Evolutionary conservation across 2,888 invertebrate species (phyloP).

Genomic region (Halictus ligatus): DNA sequence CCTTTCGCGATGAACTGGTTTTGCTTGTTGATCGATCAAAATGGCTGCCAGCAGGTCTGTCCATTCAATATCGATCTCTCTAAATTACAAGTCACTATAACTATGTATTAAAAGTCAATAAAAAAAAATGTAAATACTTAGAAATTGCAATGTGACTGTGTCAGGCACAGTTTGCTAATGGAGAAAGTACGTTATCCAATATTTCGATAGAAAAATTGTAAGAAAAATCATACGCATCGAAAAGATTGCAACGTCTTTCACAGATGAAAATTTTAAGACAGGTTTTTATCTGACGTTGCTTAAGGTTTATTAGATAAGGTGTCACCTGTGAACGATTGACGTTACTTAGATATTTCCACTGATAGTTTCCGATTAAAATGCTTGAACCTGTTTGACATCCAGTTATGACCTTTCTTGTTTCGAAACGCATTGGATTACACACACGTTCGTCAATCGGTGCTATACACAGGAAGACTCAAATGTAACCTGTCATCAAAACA

Average conservation of each 20-base stretch:
- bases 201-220: neutral
- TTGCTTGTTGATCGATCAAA: constrained; percentile 32
- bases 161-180: neutral
- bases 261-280: neutral
- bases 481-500: neutral
- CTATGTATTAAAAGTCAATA: neutral
- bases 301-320: neutral
- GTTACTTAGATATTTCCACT: constrained; percentile 16
- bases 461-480: constrained; percentile 15
- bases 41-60: neutral
- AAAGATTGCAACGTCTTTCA: neutral
- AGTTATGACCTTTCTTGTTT: constrained; percentile 42
- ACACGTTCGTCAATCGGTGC: neutral
- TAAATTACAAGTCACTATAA: neutral
- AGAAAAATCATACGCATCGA: neutral
- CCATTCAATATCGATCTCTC: neutral
- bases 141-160: neutral
- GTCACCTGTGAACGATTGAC: neutral
- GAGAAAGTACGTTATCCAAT: neutral
- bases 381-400: constrained; percentile 49
- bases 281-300: neutral
- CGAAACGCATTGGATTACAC: constrained; percentile 39
- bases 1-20: constrained; percentile 44
- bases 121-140: neutral
- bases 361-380: constrained; percentile 21